Evolutionary conservation across 2,888 invertebrate species (phyloP).

Genomic region (Apamea epomidion): DNA sequence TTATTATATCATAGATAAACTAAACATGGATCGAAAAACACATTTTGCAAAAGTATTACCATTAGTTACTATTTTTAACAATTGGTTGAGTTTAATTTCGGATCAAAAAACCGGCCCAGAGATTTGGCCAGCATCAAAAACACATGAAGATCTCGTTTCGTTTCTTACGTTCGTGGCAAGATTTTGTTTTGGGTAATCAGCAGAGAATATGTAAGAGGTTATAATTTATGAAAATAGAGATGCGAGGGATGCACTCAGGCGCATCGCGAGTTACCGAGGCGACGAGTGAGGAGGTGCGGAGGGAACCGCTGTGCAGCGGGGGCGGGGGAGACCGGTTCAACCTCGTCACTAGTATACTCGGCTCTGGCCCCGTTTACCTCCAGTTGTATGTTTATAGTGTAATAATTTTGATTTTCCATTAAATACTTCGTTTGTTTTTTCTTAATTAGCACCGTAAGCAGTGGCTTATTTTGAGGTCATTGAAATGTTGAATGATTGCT

Average conservation of each 20-base stretch:
- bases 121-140: not conserved
- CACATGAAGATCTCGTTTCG: not conserved
- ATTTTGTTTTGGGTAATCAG: slow-evolving; percentile 7
- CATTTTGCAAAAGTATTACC: too few species aligned
- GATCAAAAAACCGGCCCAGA: not conserved
- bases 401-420: slow-evolving; percentile 61
- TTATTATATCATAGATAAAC: too few species aligned
- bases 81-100: too few species aligned
- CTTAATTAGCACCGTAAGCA: not conserved
- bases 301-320: slow-evolving; percentile 52
- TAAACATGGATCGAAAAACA: too few species aligned
- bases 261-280: slow-evolving; percentile 71
- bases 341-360: slow-evolving; percentile 78
- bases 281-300: slow-evolving; percentile 63
- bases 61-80: too few species aligned
- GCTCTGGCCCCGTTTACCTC: slow-evolving; percentile 83
- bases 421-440: slow-evolving; percentile 48
- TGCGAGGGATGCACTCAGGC: slow-evolving; percentile 79
- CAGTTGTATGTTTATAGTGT: slow-evolving; percentile 72
- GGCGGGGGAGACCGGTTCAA: slow-evolving; percentile 77
- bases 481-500: not conserved
- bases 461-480: not conserved
- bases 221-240: slow-evolving; percentile 76
- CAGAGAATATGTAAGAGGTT: slow-evolving; percentile 55
- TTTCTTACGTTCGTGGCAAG: not conserved